Percentiles rank a stretch among this genome's conserved stretches.
Conservation (phyloP, 2,113 vertebrate genomes). For the Daubentonia madagascariensis region DNA sequence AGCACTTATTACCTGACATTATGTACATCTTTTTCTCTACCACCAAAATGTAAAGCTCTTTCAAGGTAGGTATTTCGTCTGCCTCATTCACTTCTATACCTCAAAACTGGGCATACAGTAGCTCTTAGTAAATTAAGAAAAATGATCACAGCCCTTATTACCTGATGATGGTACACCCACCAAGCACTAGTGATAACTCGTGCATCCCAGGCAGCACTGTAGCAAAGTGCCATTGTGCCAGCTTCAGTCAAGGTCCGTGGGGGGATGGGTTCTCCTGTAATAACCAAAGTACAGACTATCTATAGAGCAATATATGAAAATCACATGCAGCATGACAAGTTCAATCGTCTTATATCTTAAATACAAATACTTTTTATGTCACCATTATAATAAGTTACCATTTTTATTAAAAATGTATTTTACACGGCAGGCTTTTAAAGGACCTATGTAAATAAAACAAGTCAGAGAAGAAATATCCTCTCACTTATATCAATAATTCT, state of each 20-base stretch:
- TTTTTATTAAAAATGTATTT: slow-evolving; percentile 31
- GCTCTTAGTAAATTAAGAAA: background rate
- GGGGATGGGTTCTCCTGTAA: slow-evolving; percentile 89
- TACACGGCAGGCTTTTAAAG: slow-evolving; percentile 15
- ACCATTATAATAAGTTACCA: background rate
- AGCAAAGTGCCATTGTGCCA: slow-evolving; percentile 96
- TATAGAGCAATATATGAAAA: background rate
- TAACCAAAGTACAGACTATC: background rate
- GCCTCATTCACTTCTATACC: background rate
- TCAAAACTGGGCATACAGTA: background rate
- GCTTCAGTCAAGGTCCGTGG: slow-evolving; percentile 96
- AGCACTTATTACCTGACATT: background rate
- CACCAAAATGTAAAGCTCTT: background rate
- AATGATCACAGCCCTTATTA: slow-evolving; percentile 65
- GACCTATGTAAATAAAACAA: background rate
- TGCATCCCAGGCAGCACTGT: slow-evolving; percentile 98
- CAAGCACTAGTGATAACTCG: slow-evolving; percentile 97
- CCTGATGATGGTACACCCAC: slow-evolving; percentile 99
- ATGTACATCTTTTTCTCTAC: background rate
- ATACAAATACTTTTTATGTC: slow-evolving; percentile 2
- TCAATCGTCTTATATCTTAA: background rate
- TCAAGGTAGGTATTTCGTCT: background rate
- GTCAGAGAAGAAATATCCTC: background rate
- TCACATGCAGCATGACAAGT: background rate
- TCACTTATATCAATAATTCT: slow-evolving; percentile 6